These are phyloP conservation scores for Trissolcus basalis DNA, from an alignment of 1,140 invertebrate genomes.

Conservation along the genomic window DNA sequence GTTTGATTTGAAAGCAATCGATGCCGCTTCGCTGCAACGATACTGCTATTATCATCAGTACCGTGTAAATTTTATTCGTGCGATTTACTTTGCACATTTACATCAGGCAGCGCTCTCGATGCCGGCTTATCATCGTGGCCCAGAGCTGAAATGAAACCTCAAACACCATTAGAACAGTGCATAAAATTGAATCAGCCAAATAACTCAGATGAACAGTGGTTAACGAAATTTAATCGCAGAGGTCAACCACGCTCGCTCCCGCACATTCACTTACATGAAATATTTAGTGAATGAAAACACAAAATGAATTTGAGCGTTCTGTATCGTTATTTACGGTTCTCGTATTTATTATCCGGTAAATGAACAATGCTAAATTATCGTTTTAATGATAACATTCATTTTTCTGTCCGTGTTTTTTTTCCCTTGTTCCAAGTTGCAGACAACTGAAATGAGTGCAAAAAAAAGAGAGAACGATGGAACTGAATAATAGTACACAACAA, in stretches of 20 bases:
- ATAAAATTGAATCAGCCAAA: constrained; percentile 45
- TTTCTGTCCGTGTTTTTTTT: too few relatives aligned
- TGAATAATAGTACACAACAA: constrained; percentile 1
- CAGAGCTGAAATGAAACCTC: constrained; percentile 48
- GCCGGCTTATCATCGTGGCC: constrained; percentile 30
- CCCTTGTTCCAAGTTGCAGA: not conserved
- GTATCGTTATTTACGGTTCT: constrained; percentile 1
- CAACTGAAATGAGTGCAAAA: constrained; percentile 1
- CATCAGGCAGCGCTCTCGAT: not conserved
- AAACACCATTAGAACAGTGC: constrained; percentile 33
- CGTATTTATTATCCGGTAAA: too few relatives aligned
- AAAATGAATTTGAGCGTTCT: constrained; percentile 31
- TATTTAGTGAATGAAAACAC: constrained; percentile 47
- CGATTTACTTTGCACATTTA: constrained; percentile 25
- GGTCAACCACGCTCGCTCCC: constrained; percentile 19
- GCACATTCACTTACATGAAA: constrained; percentile 43
- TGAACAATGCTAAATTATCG: too few relatives aligned
- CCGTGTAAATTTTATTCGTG: constrained; percentile 22
- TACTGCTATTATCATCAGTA: constrained; percentile 8
- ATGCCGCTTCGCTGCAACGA: not conserved
- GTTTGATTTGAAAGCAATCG: too few relatives aligned
- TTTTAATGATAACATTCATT: too few relatives aligned
- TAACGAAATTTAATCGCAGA: constrained; percentile 37
- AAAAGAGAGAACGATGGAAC: not conserved
- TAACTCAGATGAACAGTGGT: constrained; percentile 38